Percentiles rank a stretch among this genome's conserved stretches.
Conservation (phyloP, 2,888 invertebrate species). For the Ophion ellenae region DNA sequence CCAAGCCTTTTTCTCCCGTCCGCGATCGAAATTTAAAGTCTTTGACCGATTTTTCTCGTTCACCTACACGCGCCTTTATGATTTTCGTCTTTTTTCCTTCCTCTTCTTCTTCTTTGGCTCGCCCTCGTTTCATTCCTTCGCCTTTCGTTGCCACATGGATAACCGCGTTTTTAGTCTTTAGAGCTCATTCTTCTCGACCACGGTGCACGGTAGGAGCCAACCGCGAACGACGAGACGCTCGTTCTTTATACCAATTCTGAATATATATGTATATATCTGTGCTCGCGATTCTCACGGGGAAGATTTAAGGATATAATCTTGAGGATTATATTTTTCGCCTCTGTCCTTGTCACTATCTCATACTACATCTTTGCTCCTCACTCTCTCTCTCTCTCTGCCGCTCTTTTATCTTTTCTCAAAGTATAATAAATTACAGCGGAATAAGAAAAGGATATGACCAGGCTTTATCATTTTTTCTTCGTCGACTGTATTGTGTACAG, state of each 20-base stretch:
- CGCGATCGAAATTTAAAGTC: conserved; percentile 60
- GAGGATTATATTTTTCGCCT: conserved; percentile 62
- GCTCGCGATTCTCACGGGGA: conserved; percentile 48
- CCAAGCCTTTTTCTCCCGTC: conserved; percentile 39
- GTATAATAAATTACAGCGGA: conserved; percentile 56
- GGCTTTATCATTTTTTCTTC: conserved; percentile 37
- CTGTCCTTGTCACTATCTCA: conserved; percentile 59
- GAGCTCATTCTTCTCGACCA: conserved; percentile 63
- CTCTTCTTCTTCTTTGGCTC: not conserved
- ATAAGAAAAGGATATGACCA: conserved; percentile 49
- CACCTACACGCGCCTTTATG: conserved; percentile 23
- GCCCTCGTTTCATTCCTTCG: conserved; percentile 4
- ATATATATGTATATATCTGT: conserved; percentile 39
- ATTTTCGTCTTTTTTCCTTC: conserved; percentile 16
- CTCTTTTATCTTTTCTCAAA: conserved; percentile 28
- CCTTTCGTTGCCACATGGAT: conserved; percentile 53
- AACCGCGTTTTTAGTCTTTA: conserved; percentile 62
- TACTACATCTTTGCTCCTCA: conserved; percentile 21
- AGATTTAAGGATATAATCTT: conserved; percentile 62
- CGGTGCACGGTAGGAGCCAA: conserved; percentile 38
- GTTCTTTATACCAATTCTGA: conserved; percentile 62
- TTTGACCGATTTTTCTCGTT: conserved; percentile 56
- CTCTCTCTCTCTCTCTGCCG: conserved; percentile 3
- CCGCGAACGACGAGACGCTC: conserved; percentile 64
- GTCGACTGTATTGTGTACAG: conserved; percentile 49